A percentile compares a stretch with the other conserved stretches of the same genome.
Evolutionary conservation across 1,140 invertebrate species (phyloP).

Genomic region (Zophobas atratus): DNA sequence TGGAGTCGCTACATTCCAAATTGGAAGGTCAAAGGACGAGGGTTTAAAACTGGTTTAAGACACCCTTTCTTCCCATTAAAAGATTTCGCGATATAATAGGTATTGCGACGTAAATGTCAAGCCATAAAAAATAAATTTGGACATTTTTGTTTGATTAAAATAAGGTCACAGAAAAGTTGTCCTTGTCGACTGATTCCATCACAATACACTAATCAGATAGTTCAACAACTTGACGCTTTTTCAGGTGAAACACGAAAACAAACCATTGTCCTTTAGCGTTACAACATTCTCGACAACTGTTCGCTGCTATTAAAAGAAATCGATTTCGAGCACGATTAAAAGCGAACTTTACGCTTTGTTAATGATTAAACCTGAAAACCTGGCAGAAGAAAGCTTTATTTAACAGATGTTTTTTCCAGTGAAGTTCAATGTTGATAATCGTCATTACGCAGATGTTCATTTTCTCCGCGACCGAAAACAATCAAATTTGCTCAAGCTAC

Average conservation of each 20-base stretch:
- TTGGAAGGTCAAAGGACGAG: conserved; percentile 42
- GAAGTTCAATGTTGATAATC: conserved; percentile 34
- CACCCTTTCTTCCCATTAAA: conserved; percentile 1
- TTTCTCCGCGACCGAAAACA: conserved; percentile 21
- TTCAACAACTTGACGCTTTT: conserved; percentile 26
- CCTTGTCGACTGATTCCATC: conserved; percentile 2
- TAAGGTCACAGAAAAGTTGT: conserved; percentile 31
- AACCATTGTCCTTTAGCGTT: conserved; percentile 29
- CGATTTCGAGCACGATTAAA: not conserved
- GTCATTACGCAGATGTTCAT: conserved; percentile 26
- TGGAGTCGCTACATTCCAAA: conserved; percentile 35
- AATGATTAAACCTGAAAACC: conserved; percentile 8
- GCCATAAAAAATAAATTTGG: conserved; percentile 23
- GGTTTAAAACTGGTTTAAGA: conserved; percentile 23
- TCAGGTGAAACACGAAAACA: conserved; percentile 15
- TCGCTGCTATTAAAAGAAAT: conserved; percentile 5
- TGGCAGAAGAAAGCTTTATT: conserved; percentile 21
- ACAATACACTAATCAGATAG: conserved; percentile 32
- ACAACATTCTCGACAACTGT: conserved; percentile 22
- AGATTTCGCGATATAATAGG: conserved; percentile 2
- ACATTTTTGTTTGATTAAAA: conserved; percentile 12
- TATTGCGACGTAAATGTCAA: conserved; percentile 16
- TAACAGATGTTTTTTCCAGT: conserved; percentile 20
- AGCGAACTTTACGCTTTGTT: not conserved
- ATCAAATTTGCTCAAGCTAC: not conserved